Base-by-base conservation (phyloP, 92 coral and sea anemone genomes). In the Paragorgia papillata region DNA sequence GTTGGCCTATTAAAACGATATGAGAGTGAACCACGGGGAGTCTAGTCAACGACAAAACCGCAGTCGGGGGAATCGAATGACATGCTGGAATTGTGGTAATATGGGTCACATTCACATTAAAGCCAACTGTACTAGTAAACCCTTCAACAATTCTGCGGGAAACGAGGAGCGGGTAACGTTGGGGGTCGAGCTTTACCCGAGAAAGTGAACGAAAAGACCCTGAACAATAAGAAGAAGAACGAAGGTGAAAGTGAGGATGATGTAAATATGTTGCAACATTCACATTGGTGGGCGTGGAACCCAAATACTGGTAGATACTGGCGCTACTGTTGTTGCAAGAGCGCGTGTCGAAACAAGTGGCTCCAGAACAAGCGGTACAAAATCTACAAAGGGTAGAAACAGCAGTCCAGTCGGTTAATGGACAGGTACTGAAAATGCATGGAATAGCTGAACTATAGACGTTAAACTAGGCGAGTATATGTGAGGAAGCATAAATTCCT, bases 281-380 rank as follows among this genome's bases (percentile, higher is more conserved):
- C 62, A 56, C 14, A 17, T 56, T 7, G 62, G 62, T 13, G 62
- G 62, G 15, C 28, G 15, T 3, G 22, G 1, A 6, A 22, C 31
- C 13, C 62, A 56, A 56, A 17, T 56, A 22, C 30, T 56, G 22
- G 62, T 56, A 31, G 62, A 56, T 17, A 56, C 62, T 56, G 62
- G 62, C 15, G 62, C 62, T 6, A 56, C 30, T 22, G 31, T 56
- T 56, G 62, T 29, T 13, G 18, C 7, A 6, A 56, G 18, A 22
- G 14, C 13, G 10, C 30, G 10, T 2, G 9, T 1, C 7, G 28
- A 3, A 17, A 56, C 3, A 17, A 17, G 29, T 51, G 20, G 58
- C 7, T 51, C 58, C 6, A 37, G 43, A 37, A 37, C 43, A 37
- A 37, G 43, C 6, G 43, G 12, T 37, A 37, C 43, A 37, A 37